Base-by-base conservation (phyloP, 1,140 invertebrate genomes). In the Trachelipus rathkii region DNA sequence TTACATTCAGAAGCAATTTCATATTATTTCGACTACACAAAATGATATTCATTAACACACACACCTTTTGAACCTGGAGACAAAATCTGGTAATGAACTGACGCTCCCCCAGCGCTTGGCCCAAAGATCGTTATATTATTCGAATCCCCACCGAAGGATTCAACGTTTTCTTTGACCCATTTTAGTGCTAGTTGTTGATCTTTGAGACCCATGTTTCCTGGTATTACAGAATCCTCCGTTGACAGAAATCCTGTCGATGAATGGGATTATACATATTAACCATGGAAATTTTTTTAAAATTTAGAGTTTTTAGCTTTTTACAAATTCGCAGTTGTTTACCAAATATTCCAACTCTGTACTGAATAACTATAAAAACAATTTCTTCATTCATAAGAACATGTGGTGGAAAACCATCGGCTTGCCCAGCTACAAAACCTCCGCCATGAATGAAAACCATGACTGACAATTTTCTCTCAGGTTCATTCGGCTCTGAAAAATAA, bases 61-160 rank as follows among this genome's bases (percentile, higher is more conserved):
- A 6, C 46, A 79, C 78, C 81, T 24, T 50, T 43, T 10, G 82
- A 74, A 11, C 85, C 82, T 10, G 86, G 86, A 0, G 88, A 88
- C 9, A 90, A 77, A 68, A 89, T 82, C 77, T 90, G 88, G 75
- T 89, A 83, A 11, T 87, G 85, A 11, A 89, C 87, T 68, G 86
- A 87, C n/a, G 87, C 87, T 0, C 88, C 87, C 0, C 89, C 89
- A 13, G 89, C 87, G 77, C 87, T 88, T 83, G 90, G 88, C 15
- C 89, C 89, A 79, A 90, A 88, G 10, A 90, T 78, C 19, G 89
- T 90, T 10, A 90, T 86, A 33, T 84, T 84, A 44, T 85, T 80
- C 3, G 87, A 83, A 81, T 89, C 86, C 0, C 89, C 89, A 24
- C 88, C 88, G 80, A 90, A 90, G 72, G 84, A 15, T 86, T 84